Evolutionary conservation across 2,888 invertebrate species (phyloP).

Genomic region (Eupeodes latifasciatus): DNA sequence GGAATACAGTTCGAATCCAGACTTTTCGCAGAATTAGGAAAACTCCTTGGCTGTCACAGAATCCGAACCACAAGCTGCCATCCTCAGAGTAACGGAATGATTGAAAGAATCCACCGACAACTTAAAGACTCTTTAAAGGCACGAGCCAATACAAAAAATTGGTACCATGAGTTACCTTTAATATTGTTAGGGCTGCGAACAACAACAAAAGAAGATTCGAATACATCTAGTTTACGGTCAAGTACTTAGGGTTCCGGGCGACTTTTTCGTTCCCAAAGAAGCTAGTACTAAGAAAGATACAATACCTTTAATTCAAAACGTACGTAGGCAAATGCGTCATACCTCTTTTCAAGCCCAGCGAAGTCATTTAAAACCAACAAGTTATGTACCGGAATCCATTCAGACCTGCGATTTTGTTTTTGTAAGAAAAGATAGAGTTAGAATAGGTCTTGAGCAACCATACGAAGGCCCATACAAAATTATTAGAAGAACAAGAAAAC

Average conservation of each 20-base stretch:
- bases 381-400: background rate
- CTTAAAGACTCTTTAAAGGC: background rate
- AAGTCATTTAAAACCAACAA: background rate
- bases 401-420: background rate
- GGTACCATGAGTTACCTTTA: too few species aligned
- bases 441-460: background rate
- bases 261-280: background rate
- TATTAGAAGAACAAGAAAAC: background rate
- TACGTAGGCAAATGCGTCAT: background rate
- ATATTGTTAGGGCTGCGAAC: background rate
- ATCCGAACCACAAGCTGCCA: background rate
- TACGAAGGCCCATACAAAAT: background rate
- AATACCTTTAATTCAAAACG: background rate
- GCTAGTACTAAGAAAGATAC: background rate
- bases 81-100: background rate
- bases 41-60: background rate
- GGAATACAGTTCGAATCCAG: too few species aligned
- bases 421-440: background rate
- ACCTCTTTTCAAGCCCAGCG: background rate
- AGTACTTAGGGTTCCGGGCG: background rate
- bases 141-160: background rate
- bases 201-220: constrained; percentile 9
- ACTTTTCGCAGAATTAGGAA: background rate
- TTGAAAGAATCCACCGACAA: background rate
- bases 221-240: background rate